A percentile compares a stretch with the other conserved stretches of the same genome.
Evolutionary conservation across 2,888 invertebrate genomes (phyloP).

Genomic region (Temnothorax unifasciatus): DNA sequence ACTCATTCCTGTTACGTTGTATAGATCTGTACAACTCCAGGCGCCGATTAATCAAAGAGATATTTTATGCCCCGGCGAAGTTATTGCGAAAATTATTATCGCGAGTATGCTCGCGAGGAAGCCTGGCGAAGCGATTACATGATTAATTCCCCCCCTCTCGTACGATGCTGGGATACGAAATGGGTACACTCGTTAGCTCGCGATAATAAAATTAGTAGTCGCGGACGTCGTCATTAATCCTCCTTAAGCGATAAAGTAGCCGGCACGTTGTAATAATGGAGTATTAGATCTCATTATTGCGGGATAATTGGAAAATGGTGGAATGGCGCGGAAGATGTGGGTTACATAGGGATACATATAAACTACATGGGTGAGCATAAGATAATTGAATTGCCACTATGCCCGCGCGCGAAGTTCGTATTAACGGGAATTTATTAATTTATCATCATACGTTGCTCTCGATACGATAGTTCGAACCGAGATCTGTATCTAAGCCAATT

Average conservation of each 20-base stretch:
- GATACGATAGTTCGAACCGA: not conserved
- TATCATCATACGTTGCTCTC: constrained; percentile 32
- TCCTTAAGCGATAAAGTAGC: constrained; percentile 56
- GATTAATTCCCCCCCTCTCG: constrained; percentile 38
- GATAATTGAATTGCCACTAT: constrained; percentile 51
- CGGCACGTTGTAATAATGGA: constrained; percentile 54
- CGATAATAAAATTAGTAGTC: constrained; percentile 55
- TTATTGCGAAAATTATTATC: constrained; percentile 41
- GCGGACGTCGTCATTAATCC: constrained; percentile 53
- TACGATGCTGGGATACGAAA: constrained; percentile 32
- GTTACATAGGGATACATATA: constrained; percentile 50
- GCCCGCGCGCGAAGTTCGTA: constrained; percentile 16
- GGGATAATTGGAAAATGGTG: constrained; percentile 56
- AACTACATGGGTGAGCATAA: constrained; percentile 36
- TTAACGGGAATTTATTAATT: constrained; percentile 55
- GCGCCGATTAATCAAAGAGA: constrained; percentile 16
- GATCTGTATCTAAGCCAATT: constrained; percentile 15
- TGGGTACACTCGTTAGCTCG: constrained; percentile 40
- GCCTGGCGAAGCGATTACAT: constrained; percentile 25
- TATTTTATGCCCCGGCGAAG: constrained; percentile 8
- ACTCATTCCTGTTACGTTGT: constrained; percentile 14
- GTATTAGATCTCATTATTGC: constrained; percentile 55
- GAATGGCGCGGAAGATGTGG: constrained; percentile 52
- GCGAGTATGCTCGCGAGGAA: not conserved
- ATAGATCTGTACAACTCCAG: not conserved